Percentiles rank a stretch among this genome's conserved stretches.
These are phyloP conservation scores for Glaucidium brasilianum DNA, from an alignment of 2,113 vertebrate genomes.

Conservation along the genomic window DNA sequence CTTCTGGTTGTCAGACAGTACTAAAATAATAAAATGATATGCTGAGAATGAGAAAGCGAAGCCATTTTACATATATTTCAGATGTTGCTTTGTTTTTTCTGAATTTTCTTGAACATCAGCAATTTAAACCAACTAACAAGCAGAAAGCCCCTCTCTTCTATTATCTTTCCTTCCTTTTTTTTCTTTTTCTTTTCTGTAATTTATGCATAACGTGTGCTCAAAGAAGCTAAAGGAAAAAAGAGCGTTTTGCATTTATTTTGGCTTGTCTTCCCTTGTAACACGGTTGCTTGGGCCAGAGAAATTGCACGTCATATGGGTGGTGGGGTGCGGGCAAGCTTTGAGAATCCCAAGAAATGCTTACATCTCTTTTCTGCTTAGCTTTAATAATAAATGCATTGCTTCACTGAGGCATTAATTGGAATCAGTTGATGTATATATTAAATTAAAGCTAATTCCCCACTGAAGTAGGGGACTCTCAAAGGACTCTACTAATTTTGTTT, in stretches of 20 bases:
- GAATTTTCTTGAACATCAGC: not conserved
- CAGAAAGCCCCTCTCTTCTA: not conserved
- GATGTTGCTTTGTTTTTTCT: not conserved
- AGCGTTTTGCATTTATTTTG: constrained; percentile 25
- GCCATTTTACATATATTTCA: not conserved
- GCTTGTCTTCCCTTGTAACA: not conserved
- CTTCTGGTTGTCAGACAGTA: constrained; percentile 29
- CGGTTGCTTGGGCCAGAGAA: not conserved
- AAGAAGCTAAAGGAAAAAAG: not conserved
- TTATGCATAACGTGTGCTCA: not conserved
- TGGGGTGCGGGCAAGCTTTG: not conserved
- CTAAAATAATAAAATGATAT: not conserved
- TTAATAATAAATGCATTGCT: not conserved
- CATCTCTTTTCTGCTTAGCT: not conserved
- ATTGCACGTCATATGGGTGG: not conserved
- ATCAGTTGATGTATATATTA: not conserved
- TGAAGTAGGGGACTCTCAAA: not conserved
- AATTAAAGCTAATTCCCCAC: not conserved
- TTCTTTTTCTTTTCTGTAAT: not conserved
- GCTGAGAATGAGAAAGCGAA: not conserved
- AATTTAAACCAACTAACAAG: not conserved
- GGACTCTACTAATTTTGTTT: not conserved
- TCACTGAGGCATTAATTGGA: not conserved
- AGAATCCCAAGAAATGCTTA: not conserved
- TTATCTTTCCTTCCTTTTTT: not conserved